Percentiles rank a stretch among this genome's conserved stretches.
These are phyloP conservation scores for Emydocephalus ijimae DNA, from an alignment of 2,113 vertebrate species.

Conservation along the genomic window DNA sequence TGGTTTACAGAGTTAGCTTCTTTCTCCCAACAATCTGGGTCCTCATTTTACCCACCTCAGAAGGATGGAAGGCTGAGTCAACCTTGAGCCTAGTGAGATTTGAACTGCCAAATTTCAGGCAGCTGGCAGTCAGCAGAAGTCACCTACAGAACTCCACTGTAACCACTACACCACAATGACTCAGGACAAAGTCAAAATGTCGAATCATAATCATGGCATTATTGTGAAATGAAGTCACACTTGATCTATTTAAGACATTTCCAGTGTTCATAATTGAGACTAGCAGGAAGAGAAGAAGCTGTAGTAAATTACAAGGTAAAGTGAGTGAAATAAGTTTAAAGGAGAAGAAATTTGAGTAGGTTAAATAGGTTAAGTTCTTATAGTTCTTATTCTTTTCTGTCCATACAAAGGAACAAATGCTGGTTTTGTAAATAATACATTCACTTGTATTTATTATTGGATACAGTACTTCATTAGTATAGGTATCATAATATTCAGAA, in stretches of 20 bases:
- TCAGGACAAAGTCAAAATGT: background rate
- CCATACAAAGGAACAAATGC: background rate
- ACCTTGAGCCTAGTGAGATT: too few species aligned
- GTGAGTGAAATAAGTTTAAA: background rate
- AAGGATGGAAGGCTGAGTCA: too few species aligned
- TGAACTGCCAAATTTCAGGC: too few species aligned
- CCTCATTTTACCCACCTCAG: too few species aligned
- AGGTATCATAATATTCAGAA: background rate
- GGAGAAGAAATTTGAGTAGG: background rate
- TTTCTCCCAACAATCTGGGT: too few species aligned
- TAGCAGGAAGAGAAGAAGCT: background rate
- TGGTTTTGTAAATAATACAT: background rate
- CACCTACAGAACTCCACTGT: too few species aligned
- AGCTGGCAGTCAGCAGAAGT: too few species aligned
- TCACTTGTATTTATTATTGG: background rate
- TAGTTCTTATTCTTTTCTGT: background rate
- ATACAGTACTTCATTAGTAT: background rate
- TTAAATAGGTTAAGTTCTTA: background rate
- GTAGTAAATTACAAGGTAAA: background rate
- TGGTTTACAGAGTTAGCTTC: too few species aligned
- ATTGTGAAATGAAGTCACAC: background rate
- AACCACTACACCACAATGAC: too few species aligned
- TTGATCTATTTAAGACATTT: background rate
- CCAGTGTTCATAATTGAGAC: background rate
- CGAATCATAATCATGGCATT: background rate